phyloP scores from a whole-genome alignment of 2,797 vertebrate species.

The Hoplostethus mediterraneus region DNA sequence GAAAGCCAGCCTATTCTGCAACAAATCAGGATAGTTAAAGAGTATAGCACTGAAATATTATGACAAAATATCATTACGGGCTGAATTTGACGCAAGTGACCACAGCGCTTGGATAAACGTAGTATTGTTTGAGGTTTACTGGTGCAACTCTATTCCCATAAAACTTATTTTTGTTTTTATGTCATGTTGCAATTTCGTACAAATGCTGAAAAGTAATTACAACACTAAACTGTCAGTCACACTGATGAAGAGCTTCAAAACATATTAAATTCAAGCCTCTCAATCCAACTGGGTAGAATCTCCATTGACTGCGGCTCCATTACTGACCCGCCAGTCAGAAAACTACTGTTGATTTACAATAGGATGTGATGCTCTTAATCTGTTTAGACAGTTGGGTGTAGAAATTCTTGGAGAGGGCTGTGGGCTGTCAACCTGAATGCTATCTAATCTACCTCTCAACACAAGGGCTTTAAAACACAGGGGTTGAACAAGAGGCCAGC shows the following conservation, averaged over 20 bases:
- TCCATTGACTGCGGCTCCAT: neutral
- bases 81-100: neutral
- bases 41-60: slow-evolving; percentile 19
- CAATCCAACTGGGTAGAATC: neutral
- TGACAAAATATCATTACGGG: neutral
- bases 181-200: neutral
- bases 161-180: neutral
- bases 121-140: neutral
- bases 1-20: slow-evolving; percentile 38
- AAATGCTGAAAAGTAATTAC: neutral
- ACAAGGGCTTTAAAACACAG: no score
- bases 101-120: neutral
- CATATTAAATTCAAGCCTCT: neutral
- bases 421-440: no score
- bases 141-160: neutral
- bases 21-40: slow-evolving; percentile 7
- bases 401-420: no score
- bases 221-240: neutral
- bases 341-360: neutral
- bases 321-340: neutral
- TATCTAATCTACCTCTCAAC: no score
- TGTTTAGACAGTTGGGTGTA: no score
- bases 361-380: no score
- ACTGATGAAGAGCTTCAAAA: neutral
- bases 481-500: no score